Evolutionary conservation across 2,888 invertebrate species (phyloP), one percentile per base, ranked within the genome.

Genomic region (Orthosia gracilis): DNA sequence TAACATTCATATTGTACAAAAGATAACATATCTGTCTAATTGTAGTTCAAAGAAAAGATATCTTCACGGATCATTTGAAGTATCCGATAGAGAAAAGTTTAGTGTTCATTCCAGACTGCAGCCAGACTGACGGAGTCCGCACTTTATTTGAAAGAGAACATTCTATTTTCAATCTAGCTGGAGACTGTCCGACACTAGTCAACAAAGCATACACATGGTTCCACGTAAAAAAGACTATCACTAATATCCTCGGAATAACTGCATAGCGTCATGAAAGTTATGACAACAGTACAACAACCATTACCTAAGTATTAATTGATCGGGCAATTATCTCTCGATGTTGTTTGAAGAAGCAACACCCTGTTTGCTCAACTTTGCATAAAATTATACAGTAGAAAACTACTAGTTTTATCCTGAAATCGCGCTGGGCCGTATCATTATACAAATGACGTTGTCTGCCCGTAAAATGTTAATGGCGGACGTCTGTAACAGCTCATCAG

Each of bases 401-500:
- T 59, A 66, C 69, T 69, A 82, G 69, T 82, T 69, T 69, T 63
- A 73, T 82, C 63, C 77, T 82, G 66, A 63, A 80, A 57, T 58
- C 57, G 9, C 54, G 45, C 21, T 62, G 57, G 23, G 23, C 40
- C 18, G 55, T 82, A 78, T 67, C 45, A 76, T 83, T 83, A 82
- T 72, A 62, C 64, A 68, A 84, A 76, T 47, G 61, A 64, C 80
- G 55, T 80, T 77, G 62, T 84, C 76, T 84, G 70, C 78, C 72
- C 69, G 82, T 84, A 77, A 74, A 72, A 78, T 63, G 70, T 65
- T 69, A 65, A 82, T 78, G 63, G 58, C 71, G 40, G 58, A 68
- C 71, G 58, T 73, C 63, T 81, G 82, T 70, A 70, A 78, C 82
- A 75, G 70, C 72, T 78, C 74, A 69, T 75, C 82, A 75, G 70